phyloP scores from a whole-genome alignment of 2,797 vertebrate species.

The Petrocephalus sullivani region DNA sequence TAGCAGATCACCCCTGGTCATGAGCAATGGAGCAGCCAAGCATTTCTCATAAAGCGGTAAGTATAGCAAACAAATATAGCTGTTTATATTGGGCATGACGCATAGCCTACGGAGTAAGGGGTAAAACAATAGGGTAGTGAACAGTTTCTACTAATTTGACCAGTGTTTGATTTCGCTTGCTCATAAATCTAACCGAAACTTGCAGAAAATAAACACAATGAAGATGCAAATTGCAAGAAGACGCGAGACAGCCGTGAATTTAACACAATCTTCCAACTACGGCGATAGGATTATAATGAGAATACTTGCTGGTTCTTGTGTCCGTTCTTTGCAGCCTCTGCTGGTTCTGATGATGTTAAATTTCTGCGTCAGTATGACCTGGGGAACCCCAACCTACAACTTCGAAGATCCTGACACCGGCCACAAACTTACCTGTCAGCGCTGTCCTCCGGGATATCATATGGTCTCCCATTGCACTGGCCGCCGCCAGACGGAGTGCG shows the following conservation, averaged over 20 bases:
- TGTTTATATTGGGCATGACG: neutral
- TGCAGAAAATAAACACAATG: neutral
- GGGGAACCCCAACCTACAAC: constrained; percentile 33
- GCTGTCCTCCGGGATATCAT: constrained; percentile 49
- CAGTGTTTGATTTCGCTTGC: neutral
- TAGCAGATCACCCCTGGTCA: neutral
- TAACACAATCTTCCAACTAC: neutral
- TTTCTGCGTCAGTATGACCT: neutral
- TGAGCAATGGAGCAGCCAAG: neutral
- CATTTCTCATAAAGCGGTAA: neutral
- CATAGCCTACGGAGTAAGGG: neutral
- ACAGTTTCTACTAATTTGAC: neutral
- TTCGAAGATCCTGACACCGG: constrained; percentile 29
- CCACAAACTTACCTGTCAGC: constrained; percentile 36
- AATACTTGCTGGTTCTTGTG: neutral
- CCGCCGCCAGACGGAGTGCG: constrained; percentile 47
- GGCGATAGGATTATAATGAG: neutral
- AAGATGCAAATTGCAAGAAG: neutral
- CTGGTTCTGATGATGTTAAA: constrained; percentile 34
- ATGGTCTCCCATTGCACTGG: constrained; percentile 49
- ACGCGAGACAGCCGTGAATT: neutral
- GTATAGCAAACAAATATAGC: neutral
- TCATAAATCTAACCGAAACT: neutral
- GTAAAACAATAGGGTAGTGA: neutral
- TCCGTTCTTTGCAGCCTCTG: constrained; percentile 13